phyloP scores from a whole-genome alignment of 2,113 vertebrate species.

The Steatornis caripensis region DNA sequence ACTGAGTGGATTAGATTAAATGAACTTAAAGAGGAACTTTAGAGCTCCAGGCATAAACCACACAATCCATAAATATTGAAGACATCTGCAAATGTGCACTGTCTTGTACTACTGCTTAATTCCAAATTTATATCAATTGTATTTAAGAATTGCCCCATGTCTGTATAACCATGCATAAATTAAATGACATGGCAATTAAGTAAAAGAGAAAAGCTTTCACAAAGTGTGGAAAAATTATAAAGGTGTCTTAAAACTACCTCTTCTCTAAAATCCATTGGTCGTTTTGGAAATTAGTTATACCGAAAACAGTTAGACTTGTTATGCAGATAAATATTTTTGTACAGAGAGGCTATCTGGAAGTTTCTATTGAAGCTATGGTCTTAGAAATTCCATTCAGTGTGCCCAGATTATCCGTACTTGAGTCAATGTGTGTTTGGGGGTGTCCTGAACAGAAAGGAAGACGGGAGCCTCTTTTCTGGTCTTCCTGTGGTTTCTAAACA shows the following conservation, averaged over 20 bases:
- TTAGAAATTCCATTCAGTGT: not conserved
- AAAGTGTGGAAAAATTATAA: not conserved
- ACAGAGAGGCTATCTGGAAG: not conserved
- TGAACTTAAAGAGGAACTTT: not conserved
- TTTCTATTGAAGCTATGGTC: not conserved
- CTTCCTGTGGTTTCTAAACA: not conserved
- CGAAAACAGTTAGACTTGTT: not conserved
- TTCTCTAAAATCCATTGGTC: not conserved
- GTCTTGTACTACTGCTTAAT: not conserved
- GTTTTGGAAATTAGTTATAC: not conserved
- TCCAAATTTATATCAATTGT: not conserved
- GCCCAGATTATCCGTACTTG: not conserved
- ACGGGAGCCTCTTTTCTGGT: not conserved
- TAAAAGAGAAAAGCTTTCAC: not conserved
- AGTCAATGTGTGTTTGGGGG: not conserved
- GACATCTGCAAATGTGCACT: not conserved
- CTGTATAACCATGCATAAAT: not conserved
- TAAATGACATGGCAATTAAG: not conserved
- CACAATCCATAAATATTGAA: constrained; percentile 24
- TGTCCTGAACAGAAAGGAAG: not conserved
- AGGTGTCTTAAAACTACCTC: not conserved
- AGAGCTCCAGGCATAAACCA: not conserved
- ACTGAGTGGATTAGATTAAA: constrained; percentile 29
- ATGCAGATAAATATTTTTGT: not conserved
- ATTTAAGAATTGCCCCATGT: not conserved